Conservation (phyloP, 2,888 invertebrate genomes). For the Euzophera pinguis region DNA sequence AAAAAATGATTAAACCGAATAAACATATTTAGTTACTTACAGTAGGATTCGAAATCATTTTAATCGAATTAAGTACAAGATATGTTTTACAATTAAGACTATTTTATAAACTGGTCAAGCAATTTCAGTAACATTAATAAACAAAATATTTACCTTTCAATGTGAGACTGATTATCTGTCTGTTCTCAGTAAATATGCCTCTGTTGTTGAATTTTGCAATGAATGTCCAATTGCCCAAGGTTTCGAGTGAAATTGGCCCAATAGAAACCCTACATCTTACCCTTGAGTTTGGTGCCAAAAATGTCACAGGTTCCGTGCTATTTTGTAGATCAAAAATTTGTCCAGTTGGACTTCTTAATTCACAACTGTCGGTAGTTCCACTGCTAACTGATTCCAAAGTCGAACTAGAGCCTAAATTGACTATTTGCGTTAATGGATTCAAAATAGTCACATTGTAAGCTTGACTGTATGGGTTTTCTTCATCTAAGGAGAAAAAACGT, state of each 20-base stretch:
- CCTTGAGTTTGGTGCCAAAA: conserved; percentile 19
- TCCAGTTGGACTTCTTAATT: conserved; percentile 28
- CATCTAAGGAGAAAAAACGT: conserved; percentile 32
- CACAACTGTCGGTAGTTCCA: conserved; percentile 31
- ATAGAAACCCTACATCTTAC: conserved; percentile 29
- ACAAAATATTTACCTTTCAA: conserved; percentile 34
- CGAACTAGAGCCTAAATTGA: conserved; percentile 29
- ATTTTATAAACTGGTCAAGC: too few species aligned
- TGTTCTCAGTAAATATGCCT: conserved; percentile 29
- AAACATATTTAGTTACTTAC: too few species aligned
- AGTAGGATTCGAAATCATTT: too few species aligned
- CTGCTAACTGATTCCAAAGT: conserved; percentile 23
- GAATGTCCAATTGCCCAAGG: conserved; percentile 39
- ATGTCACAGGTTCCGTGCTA: conserved; percentile 22
- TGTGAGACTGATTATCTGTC: conserved; percentile 28
- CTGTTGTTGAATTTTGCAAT: conserved; percentile 40
- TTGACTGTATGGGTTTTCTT: conserved; percentile 34
- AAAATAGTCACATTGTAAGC: conserved; percentile 38
- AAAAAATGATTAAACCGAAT: too few species aligned
- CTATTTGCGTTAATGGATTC: conserved; percentile 21
- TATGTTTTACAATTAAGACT: too few species aligned
- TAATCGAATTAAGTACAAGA: too few species aligned
- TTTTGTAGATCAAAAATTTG: conserved; percentile 16
- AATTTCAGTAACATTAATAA: neutral
- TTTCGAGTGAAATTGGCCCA: conserved; percentile 29